Conservation (phyloP, 2,113 vertebrate species). For the Sakesphorus luctuosus region DNA sequence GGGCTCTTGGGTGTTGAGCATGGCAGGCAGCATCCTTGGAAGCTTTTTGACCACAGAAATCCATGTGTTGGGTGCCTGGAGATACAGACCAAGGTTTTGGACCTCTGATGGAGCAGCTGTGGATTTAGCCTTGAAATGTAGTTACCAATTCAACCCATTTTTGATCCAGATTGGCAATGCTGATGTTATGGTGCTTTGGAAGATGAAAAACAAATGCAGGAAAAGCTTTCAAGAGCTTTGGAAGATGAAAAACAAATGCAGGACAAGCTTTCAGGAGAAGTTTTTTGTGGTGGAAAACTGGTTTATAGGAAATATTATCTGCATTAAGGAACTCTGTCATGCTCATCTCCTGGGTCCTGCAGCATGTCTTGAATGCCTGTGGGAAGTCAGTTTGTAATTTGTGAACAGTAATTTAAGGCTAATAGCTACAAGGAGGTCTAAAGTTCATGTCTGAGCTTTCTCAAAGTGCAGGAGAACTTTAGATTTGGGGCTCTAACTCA, state of each 20-base stretch:
- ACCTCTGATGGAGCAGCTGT: neutral
- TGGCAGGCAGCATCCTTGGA: neutral
- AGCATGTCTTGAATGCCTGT: neutral
- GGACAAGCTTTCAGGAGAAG: neutral
- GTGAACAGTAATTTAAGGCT: neutral
- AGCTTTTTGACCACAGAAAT: neutral
- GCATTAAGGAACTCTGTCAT: neutral
- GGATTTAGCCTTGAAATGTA: neutral
- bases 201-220: neutral
- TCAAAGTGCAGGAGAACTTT: neutral
- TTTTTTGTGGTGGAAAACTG: neutral
- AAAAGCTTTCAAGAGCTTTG: neutral
- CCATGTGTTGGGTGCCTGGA: neutral
- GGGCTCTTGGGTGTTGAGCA: neutral
- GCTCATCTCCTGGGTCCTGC: neutral
- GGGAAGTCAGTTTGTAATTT: neutral
- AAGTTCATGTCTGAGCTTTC: neutral
- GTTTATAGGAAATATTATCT: neutral
- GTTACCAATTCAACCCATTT: neutral
- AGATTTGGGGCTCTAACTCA: neutral
- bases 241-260: neutral
- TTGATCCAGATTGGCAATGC: neutral
- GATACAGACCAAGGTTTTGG: neutral
- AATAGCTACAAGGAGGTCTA: neutral
- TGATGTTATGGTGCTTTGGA: neutral